Evolutionary conservation across 2,113 vertebrate genomes (phyloP), one percentile per base, ranked within the genome.

Genomic region (Rhizomys pruinosus): DNA sequence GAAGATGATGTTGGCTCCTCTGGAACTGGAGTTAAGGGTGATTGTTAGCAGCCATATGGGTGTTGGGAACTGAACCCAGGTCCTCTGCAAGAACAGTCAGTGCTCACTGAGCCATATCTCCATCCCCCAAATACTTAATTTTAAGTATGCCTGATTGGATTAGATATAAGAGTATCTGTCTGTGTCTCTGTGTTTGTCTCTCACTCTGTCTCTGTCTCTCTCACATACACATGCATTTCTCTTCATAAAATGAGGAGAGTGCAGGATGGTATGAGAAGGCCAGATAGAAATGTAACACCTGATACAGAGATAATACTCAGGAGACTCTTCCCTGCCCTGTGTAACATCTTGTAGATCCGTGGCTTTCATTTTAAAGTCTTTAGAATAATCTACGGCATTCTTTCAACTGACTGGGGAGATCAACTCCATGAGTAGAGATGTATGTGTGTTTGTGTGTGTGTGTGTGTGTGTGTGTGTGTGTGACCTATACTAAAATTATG

Each of bases 271-370:
- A 89, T 57, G 81, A 82, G 73, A 92, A 86, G n/a, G 27, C 29
- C 66, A 89, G 74, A 68, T 5, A 57, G 44, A 73, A 3, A 20
- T 57, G 69, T 16, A 89, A 91, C 71, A 20, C 57, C 63, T 47
- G 68, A 63, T 63, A 20, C 7, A 81, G 44, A 37, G 74, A 95
- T 52, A 89, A 66, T 19, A 90, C 57, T 47, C 19, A 25, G 42
- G 1, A 29, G 47, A 80, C 15, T 61, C 11, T 39, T 37, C 69
- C 22, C 92, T 96, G 84, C 44, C 55, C 0, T 73, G 2, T 91
- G 34, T 85, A 47, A 93, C 71, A 96, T 92, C 97, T 63, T 91
- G 96, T 92, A 97, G 96, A 96, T 81, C 23, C 79, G 11, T 92
- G 34, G 8, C 32, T 10, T 44, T 27, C 80, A 29, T 81, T 81